Conservation (phyloP, 30 jellyfish, hydroid and myxozoan genomes). For the Catostylus mosaicus region DNA sequence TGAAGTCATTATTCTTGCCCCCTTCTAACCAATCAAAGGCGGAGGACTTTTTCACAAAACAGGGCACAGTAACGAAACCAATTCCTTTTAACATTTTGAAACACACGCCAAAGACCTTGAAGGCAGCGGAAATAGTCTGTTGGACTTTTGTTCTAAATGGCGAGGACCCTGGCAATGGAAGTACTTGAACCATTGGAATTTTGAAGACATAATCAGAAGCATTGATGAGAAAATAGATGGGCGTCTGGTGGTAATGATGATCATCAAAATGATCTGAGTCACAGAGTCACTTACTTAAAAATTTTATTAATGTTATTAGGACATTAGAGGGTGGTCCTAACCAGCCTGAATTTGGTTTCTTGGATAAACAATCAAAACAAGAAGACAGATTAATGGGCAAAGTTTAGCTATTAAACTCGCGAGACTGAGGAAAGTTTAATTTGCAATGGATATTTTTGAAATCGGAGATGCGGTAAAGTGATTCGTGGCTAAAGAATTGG, state of each 20-base stretch:
- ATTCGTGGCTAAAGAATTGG: background rate
- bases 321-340: slow-evolving; percentile 38
- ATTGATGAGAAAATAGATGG: background rate
- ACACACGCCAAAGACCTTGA: too few species aligned
- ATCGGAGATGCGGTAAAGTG: slow-evolving; percentile 1
- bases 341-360: slow-evolving; percentile 17
- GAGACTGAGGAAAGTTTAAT: slow-evolving; percentile 11
- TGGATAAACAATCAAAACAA: slow-evolving; percentile 21
- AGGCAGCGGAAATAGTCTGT: too few species aligned
- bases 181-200: slow-evolving; percentile 9
- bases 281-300: slow-evolving; percentile 7
- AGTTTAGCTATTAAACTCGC: slow-evolving; percentile 32
- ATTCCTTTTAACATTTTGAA: too few species aligned
- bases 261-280: background rate
- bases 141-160: too few species aligned
- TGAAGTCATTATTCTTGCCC: too few species aligned
- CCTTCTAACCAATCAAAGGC: too few species aligned
- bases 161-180: too few species aligned
- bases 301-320: slow-evolving; percentile 15
- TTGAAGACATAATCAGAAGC: slow-evolving; percentile 14
- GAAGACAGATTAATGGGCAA: slow-evolving; percentile 28
- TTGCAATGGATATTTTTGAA: slow-evolving; percentile 6
- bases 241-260: background rate
- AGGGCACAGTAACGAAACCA: too few species aligned
- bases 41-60: too few species aligned